These are phyloP conservation scores for Ophiothrix spiculata DNA, from an alignment of 35 echinoderm and acorn worm genomes.

Conservation along the genomic window DNA sequence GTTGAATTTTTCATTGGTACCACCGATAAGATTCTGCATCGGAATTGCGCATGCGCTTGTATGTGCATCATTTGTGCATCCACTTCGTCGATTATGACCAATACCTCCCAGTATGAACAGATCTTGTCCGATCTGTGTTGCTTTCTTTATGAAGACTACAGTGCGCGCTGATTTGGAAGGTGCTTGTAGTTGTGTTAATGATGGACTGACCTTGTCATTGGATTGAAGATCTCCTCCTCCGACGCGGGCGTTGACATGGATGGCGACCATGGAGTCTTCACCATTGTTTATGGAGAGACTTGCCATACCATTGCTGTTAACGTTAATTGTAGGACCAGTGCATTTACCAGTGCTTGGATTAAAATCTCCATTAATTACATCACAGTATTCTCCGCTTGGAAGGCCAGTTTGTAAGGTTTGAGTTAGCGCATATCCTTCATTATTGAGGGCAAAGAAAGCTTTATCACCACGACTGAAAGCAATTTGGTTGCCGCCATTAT, in stretches of 20 bases:
- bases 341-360: conserved; percentile 45
- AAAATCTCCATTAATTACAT: conserved; percentile 71
- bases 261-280: conserved; percentile 85
- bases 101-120: conserved; percentile 80
- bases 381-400: conserved; percentile 81
- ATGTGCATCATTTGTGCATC: conserved; percentile 46
- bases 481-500: conserved; percentile 70
- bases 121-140: conserved; percentile 64
- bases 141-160: conserved; percentile 81
- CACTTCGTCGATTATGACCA: conserved; percentile 49
- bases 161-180: conserved; percentile 60
- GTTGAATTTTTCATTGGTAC: conserved; percentile 64
- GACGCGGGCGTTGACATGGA: conserved; percentile 67
- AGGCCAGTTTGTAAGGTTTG: conserved; percentile 72
- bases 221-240: conserved; percentile 9
- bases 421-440: conserved; percentile 47
- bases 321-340: conserved; percentile 58
- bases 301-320: conserved; percentile 72
- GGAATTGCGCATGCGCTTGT: conserved; percentile 50
- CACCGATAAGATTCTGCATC: conserved; percentile 52
- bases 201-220: too few relatives aligned
- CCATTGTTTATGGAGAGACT: conserved; percentile 63
- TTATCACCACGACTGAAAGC: conserved; percentile 86
- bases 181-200: background rate
- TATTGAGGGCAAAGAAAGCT: conserved; percentile 79